Percentiles rank a stretch among this genome's conserved stretches.
phyloP scores from a whole-genome alignment of 2,797 vertebrate genomes.

The Xyrichtys novacula region DNA sequence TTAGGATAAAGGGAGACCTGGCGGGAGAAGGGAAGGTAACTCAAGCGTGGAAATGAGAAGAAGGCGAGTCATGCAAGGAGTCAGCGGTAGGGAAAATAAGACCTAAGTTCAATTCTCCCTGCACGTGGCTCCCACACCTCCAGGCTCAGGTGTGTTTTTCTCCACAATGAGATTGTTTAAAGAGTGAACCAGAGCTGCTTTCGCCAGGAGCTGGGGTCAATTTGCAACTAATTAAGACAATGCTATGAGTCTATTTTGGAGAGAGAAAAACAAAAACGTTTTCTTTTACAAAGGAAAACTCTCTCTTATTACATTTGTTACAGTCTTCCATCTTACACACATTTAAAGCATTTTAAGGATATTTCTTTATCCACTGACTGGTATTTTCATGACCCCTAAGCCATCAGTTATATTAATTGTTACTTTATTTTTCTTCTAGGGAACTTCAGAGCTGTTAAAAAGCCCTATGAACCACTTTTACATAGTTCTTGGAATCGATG shows the following conservation, averaged over 20 bases:
- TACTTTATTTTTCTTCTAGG: too few species aligned
- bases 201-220: constrained; percentile 33
- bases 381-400: not conserved
- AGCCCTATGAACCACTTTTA: too few species aligned
- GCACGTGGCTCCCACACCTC: constrained; percentile 75
- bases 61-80: constrained; percentile 36
- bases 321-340: too few species aligned
- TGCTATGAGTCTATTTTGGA: not conserved
- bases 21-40: constrained; percentile 57
- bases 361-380: too few species aligned
- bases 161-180: constrained; percentile 43
- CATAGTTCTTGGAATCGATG: too few species aligned
- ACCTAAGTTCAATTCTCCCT: constrained; percentile 49
- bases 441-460: too few species aligned
- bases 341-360: too few species aligned
- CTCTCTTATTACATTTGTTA: not conserved
- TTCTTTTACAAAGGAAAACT: not conserved
- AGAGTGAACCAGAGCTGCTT: constrained; percentile 22
- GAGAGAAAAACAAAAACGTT: not conserved
- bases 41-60: constrained; percentile 60
- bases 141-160: constrained; percentile 60
- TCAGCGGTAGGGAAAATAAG: constrained; percentile 47
- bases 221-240: constrained; percentile 20
- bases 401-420: not conserved
- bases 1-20: constrained; percentile 51